phyloP scores from a whole-genome alignment of 2,797 vertebrate genomes.

The Myiotriccus ornatus region DNA sequence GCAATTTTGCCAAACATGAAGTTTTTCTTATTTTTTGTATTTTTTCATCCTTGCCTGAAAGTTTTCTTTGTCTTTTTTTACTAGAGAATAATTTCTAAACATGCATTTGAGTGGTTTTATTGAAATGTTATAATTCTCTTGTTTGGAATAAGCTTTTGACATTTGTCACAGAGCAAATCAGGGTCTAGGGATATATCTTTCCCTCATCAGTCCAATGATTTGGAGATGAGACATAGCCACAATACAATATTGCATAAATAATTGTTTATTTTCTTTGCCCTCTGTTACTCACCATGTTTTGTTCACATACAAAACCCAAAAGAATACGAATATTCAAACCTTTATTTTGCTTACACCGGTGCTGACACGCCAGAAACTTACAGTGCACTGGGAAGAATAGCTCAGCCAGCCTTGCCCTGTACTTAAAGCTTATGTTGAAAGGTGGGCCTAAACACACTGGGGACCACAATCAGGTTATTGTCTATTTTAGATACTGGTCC shows the following conservation, averaged over 20 bases:
- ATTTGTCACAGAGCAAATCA: background rate
- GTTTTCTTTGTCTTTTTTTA: background rate
- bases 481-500: background rate
- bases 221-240: background rate
- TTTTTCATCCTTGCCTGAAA: background rate
- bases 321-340: background rate
- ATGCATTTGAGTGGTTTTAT: background rate
- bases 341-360: background rate
- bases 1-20: background rate
- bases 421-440: background rate
- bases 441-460: background rate
- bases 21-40: background rate
- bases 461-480: background rate
- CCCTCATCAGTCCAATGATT: background rate
- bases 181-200: background rate
- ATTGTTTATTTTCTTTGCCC: background rate
- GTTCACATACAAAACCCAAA: background rate
- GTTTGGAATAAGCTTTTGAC: background rate
- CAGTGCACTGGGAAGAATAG: background rate
- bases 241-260: background rate
- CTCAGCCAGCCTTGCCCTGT: background rate
- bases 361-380: background rate
- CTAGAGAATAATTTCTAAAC: background rate
- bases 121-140: background rate
- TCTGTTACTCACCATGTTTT: background rate